A percentile compares a stretch with the other conserved stretches of the same genome.
These are phyloP conservation scores for Dryobates pubescens DNA, from an alignment of 2,797 vertebrate species.

Conservation along the genomic window DNA sequence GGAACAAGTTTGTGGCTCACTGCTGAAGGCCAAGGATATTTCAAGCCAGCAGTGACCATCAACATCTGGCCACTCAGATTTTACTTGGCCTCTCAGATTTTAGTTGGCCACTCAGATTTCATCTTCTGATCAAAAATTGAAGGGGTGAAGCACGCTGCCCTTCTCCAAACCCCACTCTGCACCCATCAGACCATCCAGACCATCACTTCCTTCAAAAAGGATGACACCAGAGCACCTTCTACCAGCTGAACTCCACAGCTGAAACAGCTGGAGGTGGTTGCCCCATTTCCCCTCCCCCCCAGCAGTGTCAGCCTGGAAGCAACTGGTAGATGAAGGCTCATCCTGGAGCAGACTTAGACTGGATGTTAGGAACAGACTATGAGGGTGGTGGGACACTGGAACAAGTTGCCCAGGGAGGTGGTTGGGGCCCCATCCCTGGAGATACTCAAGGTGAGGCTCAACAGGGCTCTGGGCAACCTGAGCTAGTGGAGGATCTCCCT, in stretches of 20 bases:
- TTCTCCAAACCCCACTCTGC: background rate
- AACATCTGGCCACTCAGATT: background rate
- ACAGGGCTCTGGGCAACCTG: no score
- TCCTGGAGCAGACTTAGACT: background rate
- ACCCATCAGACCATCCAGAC: background rate
- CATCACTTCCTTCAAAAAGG: background rate
- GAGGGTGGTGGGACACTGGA: no score
- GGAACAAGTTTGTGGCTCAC: background rate
- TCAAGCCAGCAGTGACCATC: background rate
- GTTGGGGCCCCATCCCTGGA: no score
- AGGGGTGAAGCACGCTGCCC: background rate
- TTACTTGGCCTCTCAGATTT: no score
- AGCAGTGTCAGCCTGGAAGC: background rate
- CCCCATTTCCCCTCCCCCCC: background rate
- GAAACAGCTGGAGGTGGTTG: background rate
- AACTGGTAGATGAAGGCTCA: conserved; percentile 5
- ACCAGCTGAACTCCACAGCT: background rate
- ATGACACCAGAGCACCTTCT: background rate
- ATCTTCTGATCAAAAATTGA: background rate
- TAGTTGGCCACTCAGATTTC: background rate
- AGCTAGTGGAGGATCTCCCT: no score
- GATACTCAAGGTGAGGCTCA: no score
- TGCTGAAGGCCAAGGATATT: background rate
- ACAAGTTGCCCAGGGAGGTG: no score
- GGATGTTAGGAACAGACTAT: no score